Conservation (phyloP, 2,797 vertebrate genomes). For the Spatula versicolor region DNA sequence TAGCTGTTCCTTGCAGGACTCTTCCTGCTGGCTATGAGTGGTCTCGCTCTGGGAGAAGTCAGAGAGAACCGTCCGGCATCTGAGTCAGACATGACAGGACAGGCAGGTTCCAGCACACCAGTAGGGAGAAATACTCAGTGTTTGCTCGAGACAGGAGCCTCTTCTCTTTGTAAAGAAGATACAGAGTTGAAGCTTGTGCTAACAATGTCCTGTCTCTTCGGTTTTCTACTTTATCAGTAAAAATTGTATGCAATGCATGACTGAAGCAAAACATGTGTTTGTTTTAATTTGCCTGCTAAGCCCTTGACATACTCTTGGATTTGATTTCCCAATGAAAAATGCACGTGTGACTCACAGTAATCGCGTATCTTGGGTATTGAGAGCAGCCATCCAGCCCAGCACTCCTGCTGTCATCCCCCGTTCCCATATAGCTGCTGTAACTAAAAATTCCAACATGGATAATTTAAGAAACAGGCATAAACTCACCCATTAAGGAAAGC, state of each 20-base stretch:
- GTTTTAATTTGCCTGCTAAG: neutral
- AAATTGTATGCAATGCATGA: neutral
- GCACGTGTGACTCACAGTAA: neutral
- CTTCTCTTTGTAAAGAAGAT: neutral
- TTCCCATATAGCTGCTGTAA: neutral
- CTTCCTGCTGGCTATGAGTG: neutral
- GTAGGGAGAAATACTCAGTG: rapidly evolving
- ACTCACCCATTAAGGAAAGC: neutral
- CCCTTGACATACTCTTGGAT: neutral
- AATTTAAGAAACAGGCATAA: neutral
- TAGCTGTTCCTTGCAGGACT: neutral
- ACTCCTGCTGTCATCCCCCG: rapidly evolving
- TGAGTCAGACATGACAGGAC: neutral
- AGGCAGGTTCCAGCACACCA: neutral
- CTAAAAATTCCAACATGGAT: neutral
- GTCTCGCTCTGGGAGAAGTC: neutral
- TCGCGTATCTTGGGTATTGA: neutral
- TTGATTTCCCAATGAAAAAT: slow-evolving; percentile 22
- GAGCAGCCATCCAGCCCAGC: neutral
- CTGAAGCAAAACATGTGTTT: neutral
- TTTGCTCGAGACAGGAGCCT: neutral
- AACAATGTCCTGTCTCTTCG: neutral
- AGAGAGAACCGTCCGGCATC: neutral
- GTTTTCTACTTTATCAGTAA: neutral
- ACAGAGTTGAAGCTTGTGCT: neutral